Evolutionary conservation across 2,797 vertebrate genomes (phyloP).

Genomic region (Platalea minor): DNA sequence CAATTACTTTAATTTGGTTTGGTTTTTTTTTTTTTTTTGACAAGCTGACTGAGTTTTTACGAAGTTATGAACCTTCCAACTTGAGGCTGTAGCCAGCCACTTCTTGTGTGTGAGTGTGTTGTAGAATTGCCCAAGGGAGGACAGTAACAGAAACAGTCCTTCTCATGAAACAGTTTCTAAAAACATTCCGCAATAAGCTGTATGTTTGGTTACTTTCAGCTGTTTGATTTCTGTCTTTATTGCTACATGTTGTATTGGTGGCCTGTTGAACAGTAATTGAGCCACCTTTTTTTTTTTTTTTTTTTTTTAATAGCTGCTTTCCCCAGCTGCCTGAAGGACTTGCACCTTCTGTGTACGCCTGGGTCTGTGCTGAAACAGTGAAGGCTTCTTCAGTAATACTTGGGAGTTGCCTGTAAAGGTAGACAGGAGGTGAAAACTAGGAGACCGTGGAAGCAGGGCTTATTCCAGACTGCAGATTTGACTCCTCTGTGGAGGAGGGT

Average conservation of each 20-base stretch:
- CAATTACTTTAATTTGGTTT: background rate
- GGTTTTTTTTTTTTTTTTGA: background rate
- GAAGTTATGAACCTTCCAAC: background rate
- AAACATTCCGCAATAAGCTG: background rate
- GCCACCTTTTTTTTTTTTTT: background rate
- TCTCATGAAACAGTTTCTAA: background rate
- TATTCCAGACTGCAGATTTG: background rate
- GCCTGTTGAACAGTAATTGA: background rate
- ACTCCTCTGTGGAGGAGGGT: background rate
- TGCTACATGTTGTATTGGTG: background rate
- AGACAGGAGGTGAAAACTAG: background rate
- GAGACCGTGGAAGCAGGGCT: background rate
- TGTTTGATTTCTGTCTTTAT: background rate
- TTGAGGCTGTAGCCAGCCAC: background rate
- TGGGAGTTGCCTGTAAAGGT: background rate
- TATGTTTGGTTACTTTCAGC: background rate
- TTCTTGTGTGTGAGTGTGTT: background rate
- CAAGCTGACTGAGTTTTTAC: background rate
- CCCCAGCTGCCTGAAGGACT: background rate
- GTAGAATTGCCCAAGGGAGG: background rate
- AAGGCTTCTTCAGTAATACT: background rate
- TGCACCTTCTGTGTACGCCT: background rate
- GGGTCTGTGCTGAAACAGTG: background rate
- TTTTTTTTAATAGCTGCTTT: background rate
- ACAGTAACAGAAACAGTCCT: background rate